Evolutionary conservation across 64 coral and sea anemone genomes (phyloP).

Genomic region (Porites lutea): DNA sequence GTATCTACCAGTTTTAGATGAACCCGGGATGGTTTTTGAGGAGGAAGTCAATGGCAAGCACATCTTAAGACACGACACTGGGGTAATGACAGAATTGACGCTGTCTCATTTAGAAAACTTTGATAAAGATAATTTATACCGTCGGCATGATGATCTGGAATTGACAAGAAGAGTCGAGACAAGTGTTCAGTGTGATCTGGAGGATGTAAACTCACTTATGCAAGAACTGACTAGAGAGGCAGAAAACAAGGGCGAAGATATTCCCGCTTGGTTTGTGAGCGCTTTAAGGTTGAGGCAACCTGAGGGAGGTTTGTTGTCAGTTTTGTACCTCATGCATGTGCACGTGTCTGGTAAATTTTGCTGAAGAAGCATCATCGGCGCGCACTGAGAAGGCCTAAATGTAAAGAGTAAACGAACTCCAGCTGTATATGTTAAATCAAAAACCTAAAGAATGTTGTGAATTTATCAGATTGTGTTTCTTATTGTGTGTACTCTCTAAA

Average conservation of each 20-base stretch:
- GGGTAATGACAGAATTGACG: slow-evolving; percentile 21
- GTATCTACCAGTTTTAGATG: slow-evolving; percentile 36
- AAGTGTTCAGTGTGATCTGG: slow-evolving; percentile 53
- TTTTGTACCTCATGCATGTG: slow-evolving; percentile 20
- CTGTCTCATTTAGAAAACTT: neutral
- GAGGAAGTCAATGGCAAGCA: neutral
- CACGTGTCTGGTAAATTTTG: neutral
- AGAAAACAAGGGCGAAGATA: slow-evolving; percentile 17
- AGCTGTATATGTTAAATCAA: neutral
- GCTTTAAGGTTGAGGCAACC: slow-evolving; percentile 24
- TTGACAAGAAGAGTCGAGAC: neutral
- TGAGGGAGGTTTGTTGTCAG: slow-evolving; percentile 32
- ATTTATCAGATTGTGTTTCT: neutral
- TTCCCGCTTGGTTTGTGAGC: slow-evolving; percentile 51
- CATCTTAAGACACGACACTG: neutral
- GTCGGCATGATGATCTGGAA: neutral
- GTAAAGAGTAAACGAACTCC: too few relatives aligned
- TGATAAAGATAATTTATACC: neutral
- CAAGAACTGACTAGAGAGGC: slow-evolving; percentile 48
- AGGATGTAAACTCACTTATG: slow-evolving; percentile 26
- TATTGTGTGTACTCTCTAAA: too few relatives aligned
- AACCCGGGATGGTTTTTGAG: slow-evolving; percentile 15
- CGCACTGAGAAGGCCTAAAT: too few relatives aligned
- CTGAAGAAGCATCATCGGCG: neutral
- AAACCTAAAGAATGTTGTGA: neutral